A percentile compares a stretch with the other conserved stretches of the same genome.
Conservation (phyloP, 2,113 vertebrate species). For the Dolichallabes microphthalmus region DNA sequence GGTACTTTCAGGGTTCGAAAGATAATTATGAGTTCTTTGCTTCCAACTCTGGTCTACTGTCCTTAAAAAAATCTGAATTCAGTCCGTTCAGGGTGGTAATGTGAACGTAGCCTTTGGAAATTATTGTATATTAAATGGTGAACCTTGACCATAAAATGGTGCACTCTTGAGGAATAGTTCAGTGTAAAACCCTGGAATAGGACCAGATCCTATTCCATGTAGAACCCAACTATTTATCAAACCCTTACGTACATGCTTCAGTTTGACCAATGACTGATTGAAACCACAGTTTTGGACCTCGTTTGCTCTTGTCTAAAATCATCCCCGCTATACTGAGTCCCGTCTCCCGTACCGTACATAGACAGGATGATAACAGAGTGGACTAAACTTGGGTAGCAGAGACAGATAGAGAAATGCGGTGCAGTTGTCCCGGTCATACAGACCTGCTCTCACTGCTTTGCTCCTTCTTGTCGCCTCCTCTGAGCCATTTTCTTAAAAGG, state of each 20-base stretch:
- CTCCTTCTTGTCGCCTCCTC: conserved; percentile 77
- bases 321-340: background rate
- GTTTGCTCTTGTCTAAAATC: background rate
- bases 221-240: background rate
- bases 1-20: too few species aligned
- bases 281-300: background rate
- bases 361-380: background rate
- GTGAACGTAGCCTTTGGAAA: background rate
- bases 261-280: background rate
- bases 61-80: too few species aligned
- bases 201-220: background rate
- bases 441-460: conserved; percentile 82
- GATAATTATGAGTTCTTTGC: too few species aligned
- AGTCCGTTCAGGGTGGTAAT: too few species aligned
- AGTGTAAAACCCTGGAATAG: background rate
- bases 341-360: background rate
- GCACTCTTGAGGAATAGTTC: background rate
- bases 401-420: background rate
- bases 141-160: background rate
- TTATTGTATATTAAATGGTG: background rate
- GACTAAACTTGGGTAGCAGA: background rate
- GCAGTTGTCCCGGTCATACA: conserved; percentile 54
- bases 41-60: background rate
- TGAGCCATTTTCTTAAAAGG: conserved; percentile 80
- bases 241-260: background rate